Conservation (phyloP, 2,888 invertebrate genomes). For the Xestia xanthographa region DNA sequence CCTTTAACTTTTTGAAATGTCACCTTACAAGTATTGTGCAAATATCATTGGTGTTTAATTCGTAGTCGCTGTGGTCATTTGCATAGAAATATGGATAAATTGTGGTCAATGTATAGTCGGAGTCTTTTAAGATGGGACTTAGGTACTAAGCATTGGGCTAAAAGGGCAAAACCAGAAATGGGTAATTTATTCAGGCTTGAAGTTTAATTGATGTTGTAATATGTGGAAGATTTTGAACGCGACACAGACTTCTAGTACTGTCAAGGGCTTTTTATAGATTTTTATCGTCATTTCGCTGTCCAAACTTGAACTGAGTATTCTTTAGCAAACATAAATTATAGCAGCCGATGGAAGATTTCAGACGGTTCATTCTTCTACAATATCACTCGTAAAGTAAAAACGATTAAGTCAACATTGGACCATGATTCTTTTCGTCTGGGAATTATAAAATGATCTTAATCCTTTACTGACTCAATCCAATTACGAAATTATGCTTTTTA, state of each 20-base stretch:
- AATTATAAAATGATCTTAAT: background rate
- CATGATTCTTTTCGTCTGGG: background rate
- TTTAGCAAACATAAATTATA: background rate
- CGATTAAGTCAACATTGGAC: background rate
- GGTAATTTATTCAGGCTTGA: background rate
- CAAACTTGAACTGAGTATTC: background rate
- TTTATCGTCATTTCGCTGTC: background rate
- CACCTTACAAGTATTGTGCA: conserved; percentile 40
- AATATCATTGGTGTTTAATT: conserved; percentile 42
- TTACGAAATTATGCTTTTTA: background rate
- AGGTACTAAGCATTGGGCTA: background rate
- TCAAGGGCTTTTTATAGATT: background rate
- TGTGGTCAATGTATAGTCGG: conserved; percentile 9
- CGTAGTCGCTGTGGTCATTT: conserved; percentile 30
- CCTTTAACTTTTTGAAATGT: conserved; percentile 50
- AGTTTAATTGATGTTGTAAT: conserved; percentile 16
- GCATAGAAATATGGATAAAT: conserved; percentile 13
- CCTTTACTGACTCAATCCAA: background rate
- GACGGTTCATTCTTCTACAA: background rate
- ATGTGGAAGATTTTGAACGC: background rate
- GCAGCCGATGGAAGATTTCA: background rate
- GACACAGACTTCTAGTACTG: background rate
- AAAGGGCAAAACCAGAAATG: conserved; percentile 12
- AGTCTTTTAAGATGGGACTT: conserved; percentile 12
- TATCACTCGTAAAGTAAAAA: background rate